Conservation (phyloP, 2,113 vertebrate species). For the Dicaeum eximium region DNA sequence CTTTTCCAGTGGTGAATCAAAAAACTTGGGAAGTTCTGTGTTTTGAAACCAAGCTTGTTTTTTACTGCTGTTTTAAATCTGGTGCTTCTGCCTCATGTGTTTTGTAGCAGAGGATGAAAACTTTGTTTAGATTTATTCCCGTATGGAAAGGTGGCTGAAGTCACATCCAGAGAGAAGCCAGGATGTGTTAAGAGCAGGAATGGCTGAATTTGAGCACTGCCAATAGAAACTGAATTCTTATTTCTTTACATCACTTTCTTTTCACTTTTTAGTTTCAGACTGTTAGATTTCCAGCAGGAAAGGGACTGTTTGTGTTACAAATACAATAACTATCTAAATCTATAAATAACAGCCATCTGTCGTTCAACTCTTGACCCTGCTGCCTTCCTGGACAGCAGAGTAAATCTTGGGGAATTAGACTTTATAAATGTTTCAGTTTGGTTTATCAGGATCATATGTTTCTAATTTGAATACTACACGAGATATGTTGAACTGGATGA, state of each 20-base stretch:
- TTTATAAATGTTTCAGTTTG: background rate
- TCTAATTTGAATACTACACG: background rate
- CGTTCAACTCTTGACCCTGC: background rate
- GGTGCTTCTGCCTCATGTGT: background rate
- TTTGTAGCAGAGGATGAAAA: background rate
- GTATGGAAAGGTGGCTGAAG: background rate
- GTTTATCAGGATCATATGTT: background rate
- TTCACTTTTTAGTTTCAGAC: background rate
- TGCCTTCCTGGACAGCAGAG: background rate
- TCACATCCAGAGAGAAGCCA: background rate
- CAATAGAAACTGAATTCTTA: background rate
- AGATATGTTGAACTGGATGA: background rate
- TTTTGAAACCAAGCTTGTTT: background rate
- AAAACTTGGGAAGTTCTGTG: background rate
- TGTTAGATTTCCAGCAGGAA: constrained; percentile 22
- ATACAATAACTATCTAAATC: constrained; percentile 16
- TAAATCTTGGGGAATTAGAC: background rate
- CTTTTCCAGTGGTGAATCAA: background rate
- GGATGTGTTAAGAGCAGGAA: background rate
- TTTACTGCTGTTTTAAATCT: background rate
- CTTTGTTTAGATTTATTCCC: background rate
- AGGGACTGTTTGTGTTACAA: background rate
- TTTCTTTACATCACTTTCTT: background rate
- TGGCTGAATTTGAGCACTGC: background rate
- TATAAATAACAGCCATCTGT: background rate